Base-by-base conservation (phyloP, 1,140 invertebrate species). In the Tetramorium parvispinum region DNA sequence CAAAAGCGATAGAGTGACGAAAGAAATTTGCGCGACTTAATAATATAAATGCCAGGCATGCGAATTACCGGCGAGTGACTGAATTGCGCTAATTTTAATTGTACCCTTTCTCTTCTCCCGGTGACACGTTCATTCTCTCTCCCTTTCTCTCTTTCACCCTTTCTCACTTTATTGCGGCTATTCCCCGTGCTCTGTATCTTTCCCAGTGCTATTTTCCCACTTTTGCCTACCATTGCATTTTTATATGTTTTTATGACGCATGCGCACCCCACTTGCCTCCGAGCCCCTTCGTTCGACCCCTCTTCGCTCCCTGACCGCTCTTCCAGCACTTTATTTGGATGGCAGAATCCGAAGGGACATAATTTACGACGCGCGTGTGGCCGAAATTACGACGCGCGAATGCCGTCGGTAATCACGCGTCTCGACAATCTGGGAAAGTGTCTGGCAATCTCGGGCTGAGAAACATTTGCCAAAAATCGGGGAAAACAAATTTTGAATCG, bases 81-180 rank as follows among this genome's bases (percentile, higher is more conserved):
- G 93, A 94, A 94, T 94, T 92, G 91, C 92, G 91, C 92, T 94
- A 94, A 94, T 94, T 94, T 94, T 94, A 94, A 94, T 94, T 94
- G 91, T 91, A 92, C 91, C 91, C 92, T 91, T 91, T 90, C 91
- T 71, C 88, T 68, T 63, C 76, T 70, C 82, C 4, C 46, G 32
- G 59, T 51, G 13, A 43, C 66, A 7, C 53, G 61, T 46, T 87
- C 37, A 61, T 73, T 43, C 57, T 21, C 51, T 27, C 51, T 46
- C n/a, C 66, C 27, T 61, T 27, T 32, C 13, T 10, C 43, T 1
- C 46, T 49, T 11, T 16, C 32, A 32, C n/a, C 66, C 27, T 61
- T 27, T 43, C 13, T 10, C 46, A 2, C 49, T 49, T 11, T 16
- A 4, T 46, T 37, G 40, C 10, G n/a, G 21, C 65, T 37, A 32